These are phyloP conservation scores for Lomographa bimaculata DNA, from an alignment of 2,888 invertebrate genomes.

Conservation along the genomic window DNA sequence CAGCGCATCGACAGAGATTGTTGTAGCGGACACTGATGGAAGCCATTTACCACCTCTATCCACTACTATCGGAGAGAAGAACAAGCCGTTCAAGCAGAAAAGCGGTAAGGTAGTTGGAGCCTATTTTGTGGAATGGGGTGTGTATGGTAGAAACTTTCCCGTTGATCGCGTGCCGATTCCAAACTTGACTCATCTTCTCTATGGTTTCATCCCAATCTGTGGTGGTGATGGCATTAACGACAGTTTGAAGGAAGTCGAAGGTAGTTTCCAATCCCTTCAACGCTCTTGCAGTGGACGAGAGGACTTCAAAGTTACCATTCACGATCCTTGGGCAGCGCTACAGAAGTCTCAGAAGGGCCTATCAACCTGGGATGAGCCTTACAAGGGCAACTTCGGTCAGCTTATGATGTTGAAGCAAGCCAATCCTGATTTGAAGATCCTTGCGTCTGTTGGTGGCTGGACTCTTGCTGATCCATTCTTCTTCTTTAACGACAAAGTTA, in stretches of 20 bases:
- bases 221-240: constrained; percentile 79
- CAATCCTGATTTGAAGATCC: constrained; percentile 70
- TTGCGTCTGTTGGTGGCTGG: constrained; percentile 77
- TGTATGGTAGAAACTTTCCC: constrained; percentile 75
- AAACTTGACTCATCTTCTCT: too few species aligned
- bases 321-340: constrained; percentile 77
- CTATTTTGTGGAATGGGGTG: constrained; percentile 79
- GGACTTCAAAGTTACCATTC: constrained; percentile 76
- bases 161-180: constrained; percentile 72
- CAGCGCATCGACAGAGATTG: constrained; percentile 68
- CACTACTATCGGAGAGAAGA: constrained; percentile 65
- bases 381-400: constrained; percentile 78
- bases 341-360: constrained; percentile 77
- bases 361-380: constrained; percentile 76
- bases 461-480: constrained; percentile 78
- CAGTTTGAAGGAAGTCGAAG: constrained; percentile 78
- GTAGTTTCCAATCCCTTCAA: constrained; percentile 76
- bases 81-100: constrained; percentile 75
- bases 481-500: constrained; percentile 68
- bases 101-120: constrained; percentile 76
- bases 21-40: too few species aligned
- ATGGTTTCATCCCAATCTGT: constrained; percentile 77
- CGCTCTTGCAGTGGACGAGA: constrained; percentile 76
- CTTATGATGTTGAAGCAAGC: too few species aligned
- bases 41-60: constrained; percentile 74